A percentile compares a stretch with the other conserved stretches of the same genome.
These are phyloP conservation scores for Cygnus olor DNA, from an alignment of 2,797 vertebrate species.

Conservation along the genomic window DNA sequence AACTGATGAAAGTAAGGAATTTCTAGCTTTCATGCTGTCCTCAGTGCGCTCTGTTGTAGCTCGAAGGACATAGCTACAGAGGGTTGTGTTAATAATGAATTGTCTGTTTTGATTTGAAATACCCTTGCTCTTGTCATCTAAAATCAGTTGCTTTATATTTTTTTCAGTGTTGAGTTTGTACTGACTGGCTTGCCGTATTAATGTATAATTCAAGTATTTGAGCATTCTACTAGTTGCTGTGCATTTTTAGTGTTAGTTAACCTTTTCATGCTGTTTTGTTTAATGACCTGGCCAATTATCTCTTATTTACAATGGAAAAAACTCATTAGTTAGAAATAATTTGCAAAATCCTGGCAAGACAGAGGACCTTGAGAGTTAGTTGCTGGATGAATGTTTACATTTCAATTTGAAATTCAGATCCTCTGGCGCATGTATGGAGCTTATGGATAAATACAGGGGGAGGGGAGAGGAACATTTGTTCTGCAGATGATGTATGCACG, in stretches of 20 bases:
- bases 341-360: background rate
- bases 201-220: background rate
- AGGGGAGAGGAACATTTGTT: background rate
- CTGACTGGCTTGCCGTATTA: background rate
- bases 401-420: background rate
- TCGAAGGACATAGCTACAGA: background rate
- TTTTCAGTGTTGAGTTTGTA: conserved; percentile 31
- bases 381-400: background rate
- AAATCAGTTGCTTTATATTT: background rate
- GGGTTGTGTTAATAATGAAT: background rate
- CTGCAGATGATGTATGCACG: background rate
- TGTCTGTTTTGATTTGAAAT: background rate
- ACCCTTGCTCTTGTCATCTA: background rate
- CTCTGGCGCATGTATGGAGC: fast-evolving
- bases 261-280: background rate
- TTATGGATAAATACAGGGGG: fast-evolving
- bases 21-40: background rate
- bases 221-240: background rate
- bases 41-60: background rate
- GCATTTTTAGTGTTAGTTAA: background rate
- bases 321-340: background rate
- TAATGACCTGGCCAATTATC: background rate
- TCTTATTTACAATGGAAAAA: background rate
- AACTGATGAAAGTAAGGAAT: background rate
- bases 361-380: background rate